Evolutionary conservation across 2,888 invertebrate species (phyloP), one percentile per base, ranked within the genome.

Genomic region (Campopleginae sp.): DNA sequence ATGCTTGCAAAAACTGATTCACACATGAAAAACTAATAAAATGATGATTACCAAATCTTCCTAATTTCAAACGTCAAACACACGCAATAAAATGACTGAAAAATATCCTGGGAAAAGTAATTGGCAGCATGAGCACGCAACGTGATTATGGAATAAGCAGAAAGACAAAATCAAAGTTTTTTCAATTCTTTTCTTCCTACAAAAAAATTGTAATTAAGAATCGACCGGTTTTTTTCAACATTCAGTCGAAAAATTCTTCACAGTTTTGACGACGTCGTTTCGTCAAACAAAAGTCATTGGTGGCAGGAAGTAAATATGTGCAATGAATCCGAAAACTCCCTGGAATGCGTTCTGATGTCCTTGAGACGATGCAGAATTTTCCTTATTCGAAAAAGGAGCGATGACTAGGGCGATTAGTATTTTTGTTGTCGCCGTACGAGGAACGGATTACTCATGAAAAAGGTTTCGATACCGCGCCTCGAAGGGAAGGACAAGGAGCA

Each of bases 361-460:
- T 38, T 27, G 3, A 58, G 23, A 58, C 10, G 27, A 58, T 27
- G 54, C 12, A 4, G 27, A 27, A 58, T 14, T 58, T 66, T 33
- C 5, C 7, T 19, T 42, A 17, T 42, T 14, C n/a, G 12, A 14
- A 17, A 1, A 66, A 66, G 5, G 38, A 27, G 51, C 14, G 54
- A 54, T 23, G 46, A 54, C 42, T 61, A 44, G 54, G 61, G 38
- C 66, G 33, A n/a, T 48, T 54, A 31, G 19, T 72, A 54, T 27
- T 23, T n/a, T 51, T 14, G 44, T 71, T 38, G 8, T 65, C 38
- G 12, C n/a, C 54, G 38, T 14, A 70, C 33, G 42, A 42, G 14
- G 27, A 38, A 42, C 74, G 70, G 65, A 46, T 72, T 46, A 76
- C 38, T 84, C 7, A 48, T 72, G 51, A 75, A 65, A 51, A n/a